Percentiles rank a stretch among this genome's conserved stretches.
phyloP scores from a whole-genome alignment of 2,113 vertebrate genomes.

The Sialia sialis region DNA sequence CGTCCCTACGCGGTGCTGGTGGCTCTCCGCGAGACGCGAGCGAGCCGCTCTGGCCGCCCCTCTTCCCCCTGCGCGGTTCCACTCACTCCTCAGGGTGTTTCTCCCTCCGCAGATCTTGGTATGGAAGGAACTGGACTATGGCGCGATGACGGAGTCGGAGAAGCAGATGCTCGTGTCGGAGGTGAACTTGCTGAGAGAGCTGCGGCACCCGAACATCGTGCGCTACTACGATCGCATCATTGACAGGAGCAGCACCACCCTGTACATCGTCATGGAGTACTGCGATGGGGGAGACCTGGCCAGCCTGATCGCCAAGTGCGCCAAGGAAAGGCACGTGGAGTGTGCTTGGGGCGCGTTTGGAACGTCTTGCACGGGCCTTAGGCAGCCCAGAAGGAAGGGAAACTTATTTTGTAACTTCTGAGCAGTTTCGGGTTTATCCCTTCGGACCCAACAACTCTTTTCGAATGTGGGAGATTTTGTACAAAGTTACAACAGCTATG shows the following conservation, averaged over 20 bases:
- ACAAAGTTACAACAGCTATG: rapidly evolving
- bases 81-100: rapidly evolving
- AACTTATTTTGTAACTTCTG: neutral
- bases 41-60: neutral
- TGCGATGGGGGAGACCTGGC: conserved; percentile 94
- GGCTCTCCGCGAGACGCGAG: neutral
- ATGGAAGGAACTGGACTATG: conserved; percentile 97
- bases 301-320: conserved; percentile 82
- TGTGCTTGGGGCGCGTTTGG: too few relatives aligned
- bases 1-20: neutral
- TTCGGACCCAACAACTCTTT: rapidly evolving
- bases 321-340: conserved; percentile 81
- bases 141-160: conserved; percentile 89
- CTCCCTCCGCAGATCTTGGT: conserved; percentile 80
- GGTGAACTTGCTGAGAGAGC: conserved; percentile 92
- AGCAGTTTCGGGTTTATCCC: neutral
- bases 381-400: neutral
- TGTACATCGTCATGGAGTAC: conserved; percentile 97
- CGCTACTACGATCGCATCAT: conserved; percentile 93
- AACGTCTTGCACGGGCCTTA: rapidly evolving
- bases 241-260: conserved; percentile 83
- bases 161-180: conserved; percentile 98
- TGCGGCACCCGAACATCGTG: conserved; percentile 94
- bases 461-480: neutral
- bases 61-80: rapidly evolving